Percentiles rank a stretch among this genome's conserved stretches.
Evolutionary conservation across 2,888 invertebrate genomes (phyloP).

Genomic region (Siphlonurus alternatus): DNA sequence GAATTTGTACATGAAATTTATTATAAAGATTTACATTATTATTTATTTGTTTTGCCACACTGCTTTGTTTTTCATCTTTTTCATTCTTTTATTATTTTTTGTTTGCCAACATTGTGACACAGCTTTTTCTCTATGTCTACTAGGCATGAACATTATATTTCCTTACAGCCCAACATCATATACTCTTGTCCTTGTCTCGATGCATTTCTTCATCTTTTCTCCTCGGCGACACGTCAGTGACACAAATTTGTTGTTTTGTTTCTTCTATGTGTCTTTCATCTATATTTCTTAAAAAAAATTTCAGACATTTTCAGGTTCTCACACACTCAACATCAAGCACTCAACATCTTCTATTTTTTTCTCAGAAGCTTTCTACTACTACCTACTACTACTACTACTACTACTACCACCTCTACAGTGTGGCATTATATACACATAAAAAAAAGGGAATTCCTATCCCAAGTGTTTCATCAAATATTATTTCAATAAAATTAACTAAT

Average conservation of each 20-base stretch:
- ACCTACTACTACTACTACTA: too few relatives aligned
- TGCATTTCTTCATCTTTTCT: conserved; percentile 7
- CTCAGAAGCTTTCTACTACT: neutral
- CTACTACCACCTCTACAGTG: neutral
- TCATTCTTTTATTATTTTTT: neutral
- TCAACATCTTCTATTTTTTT: neutral
- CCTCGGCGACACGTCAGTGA: conserved; percentile 3
- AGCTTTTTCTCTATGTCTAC: neutral
- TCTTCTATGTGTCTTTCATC: conserved; percentile 10
- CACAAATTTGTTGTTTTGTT: neutral
- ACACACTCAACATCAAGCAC: neutral
- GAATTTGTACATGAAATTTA: too few relatives aligned
- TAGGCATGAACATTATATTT: neutral
- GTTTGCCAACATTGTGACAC: neutral
- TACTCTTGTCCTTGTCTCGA: neutral
- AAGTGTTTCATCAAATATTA: neutral
- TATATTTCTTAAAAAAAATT: conserved; percentile 20
- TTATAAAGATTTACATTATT: too few relatives aligned
- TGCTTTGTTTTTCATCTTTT: neutral
- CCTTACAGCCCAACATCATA: neutral
- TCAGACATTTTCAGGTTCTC: conserved; percentile 11
- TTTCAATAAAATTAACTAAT: neutral
- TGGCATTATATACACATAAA: too few relatives aligned
- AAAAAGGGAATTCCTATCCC: neutral
- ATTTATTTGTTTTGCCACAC: neutral